Percentiles rank a stretch among this genome's conserved stretches.
Conservation (phyloP, 2,888 invertebrate genomes). For the Copidosoma aretas region DNA sequence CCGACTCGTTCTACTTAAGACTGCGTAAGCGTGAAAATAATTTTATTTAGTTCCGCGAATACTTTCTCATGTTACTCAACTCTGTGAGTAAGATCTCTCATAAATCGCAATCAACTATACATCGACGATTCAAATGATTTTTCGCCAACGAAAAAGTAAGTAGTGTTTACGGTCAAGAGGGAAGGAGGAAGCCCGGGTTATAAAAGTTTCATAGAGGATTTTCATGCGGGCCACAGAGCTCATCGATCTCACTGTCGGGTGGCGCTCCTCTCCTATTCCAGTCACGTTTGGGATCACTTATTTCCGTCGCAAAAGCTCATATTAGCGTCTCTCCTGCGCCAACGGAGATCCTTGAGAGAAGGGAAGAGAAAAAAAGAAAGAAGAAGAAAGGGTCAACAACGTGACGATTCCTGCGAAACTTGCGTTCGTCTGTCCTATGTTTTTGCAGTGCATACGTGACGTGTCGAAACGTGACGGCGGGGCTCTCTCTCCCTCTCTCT, state of each 20-base stretch:
- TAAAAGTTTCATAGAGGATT: conserved; percentile 2
- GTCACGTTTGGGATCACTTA: conserved; percentile 37
- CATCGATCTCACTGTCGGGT: conserved; percentile 23
- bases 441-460: background rate
- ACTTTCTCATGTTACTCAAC: too few species aligned
- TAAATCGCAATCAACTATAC: too few species aligned
- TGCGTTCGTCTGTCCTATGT: background rate
- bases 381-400: background rate
- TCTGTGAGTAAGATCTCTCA: too few species aligned
- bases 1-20: too few species aligned
- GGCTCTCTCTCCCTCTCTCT: too few species aligned
- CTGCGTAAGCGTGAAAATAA: too few species aligned
- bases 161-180: background rate
- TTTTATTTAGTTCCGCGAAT: too few species aligned
- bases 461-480: background rate
- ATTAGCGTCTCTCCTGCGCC: background rate
- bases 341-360: conserved; percentile 17
- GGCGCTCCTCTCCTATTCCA: conserved; percentile 10
- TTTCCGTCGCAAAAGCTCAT: conserved; percentile 25
- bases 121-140: too few species aligned
- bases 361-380: conserved; percentile 1
- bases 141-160: too few species aligned
- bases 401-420: too few species aligned
- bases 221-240: background rate
- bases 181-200: background rate